Base-by-base conservation (phyloP, 2,113 vertebrate genomes). In the Microcebus jonahi region DNA sequence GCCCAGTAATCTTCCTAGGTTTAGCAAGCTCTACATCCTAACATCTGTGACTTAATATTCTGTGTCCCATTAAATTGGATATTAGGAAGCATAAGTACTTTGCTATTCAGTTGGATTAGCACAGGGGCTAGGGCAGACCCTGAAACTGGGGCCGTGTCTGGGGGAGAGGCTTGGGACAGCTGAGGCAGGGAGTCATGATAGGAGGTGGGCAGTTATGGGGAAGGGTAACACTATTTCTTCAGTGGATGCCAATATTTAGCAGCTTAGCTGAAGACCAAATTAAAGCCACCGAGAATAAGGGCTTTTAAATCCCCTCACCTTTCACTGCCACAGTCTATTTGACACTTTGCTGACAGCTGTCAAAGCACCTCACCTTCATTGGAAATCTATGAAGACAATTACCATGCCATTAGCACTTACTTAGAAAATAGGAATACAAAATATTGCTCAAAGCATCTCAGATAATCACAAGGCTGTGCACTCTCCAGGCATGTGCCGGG, bases 331-430 rank as follows among this genome's bases (percentile, higher is more conserved):
- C 29, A 21, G 67, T 82, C n/a, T 87, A 2, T 92, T 31, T 53
- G 81, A 94, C 42, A 63, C 42, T 76, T 94, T 13, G 25, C 70
- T 79, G 92, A 91, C 59, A 95, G 81, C 95, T 97, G 85, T 94
- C 94, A 94, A 88, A 94, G 57, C 65, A 85, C 8, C 59, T 96
- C 86, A 91, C 63, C 29, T 88, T 96, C 13, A 65, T 34, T 96
- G 89, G 50, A 92, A 94, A 95, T 96, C 73, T 76, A 53, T 80
- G 73, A 92, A 94, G 93, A 88, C 55, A 92, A 94, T 94, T 88
- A 88, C 59, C 84, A 85, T 85, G 53, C 50, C 59, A 93, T 96
- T 91, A 96, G 29, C 65, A 91, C 91, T 85, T 88, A 85, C 34
- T 77, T 68, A 85, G 80, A 76, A 83, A 87, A 85, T 71, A 61